phyloP scores from a whole-genome alignment of 1,140 invertebrate genomes.

The Drosophila neocordata region DNA sequence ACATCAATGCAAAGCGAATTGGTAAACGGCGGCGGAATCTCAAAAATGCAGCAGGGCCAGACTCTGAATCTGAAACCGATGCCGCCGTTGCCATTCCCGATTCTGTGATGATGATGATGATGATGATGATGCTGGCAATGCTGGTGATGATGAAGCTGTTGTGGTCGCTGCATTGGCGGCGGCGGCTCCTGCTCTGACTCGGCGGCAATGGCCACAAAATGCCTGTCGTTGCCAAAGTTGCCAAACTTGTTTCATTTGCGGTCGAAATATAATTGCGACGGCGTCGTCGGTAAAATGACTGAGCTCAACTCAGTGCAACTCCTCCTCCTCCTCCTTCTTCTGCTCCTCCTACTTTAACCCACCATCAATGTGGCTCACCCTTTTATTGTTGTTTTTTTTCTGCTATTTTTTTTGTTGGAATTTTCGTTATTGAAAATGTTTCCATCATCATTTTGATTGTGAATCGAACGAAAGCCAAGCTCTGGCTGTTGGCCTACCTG shows the following conservation, averaged over 20 bases:
- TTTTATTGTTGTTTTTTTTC: slow-evolving; percentile 19
- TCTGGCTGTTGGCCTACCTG: slow-evolving; percentile 12
- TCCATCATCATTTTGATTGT: slow-evolving; percentile 36
- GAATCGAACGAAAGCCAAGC: slow-evolving; percentile 8
- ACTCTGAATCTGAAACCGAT: slow-evolving; percentile 22
- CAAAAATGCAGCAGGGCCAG: slow-evolving; percentile 68
- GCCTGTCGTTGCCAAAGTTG: slow-evolving; percentile 74
- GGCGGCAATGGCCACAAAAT: slow-evolving; percentile 56
- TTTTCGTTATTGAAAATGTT: slow-evolving; percentile 79
- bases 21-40: slow-evolving; percentile 51
- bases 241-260: slow-evolving; percentile 81
- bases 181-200: not conserved
- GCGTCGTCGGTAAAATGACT: slow-evolving; percentile 29
- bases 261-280: slow-evolving; percentile 74
- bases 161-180: slow-evolving; percentile 58
- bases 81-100: slow-evolving; percentile 29
- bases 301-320: not conserved
- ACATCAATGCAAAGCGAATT: slow-evolving; percentile 54
- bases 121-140: slow-evolving; percentile 14
- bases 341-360: not conserved
- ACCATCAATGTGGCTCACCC: slow-evolving; percentile 19
- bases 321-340: not conserved
- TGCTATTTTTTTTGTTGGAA: slow-evolving; percentile 69
- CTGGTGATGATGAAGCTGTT: slow-evolving; percentile 74
- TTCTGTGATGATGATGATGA: slow-evolving; percentile 19